Evolutionary conservation across 2,888 invertebrate species (phyloP).

Genomic region (Ametastegia equiseti): DNA sequence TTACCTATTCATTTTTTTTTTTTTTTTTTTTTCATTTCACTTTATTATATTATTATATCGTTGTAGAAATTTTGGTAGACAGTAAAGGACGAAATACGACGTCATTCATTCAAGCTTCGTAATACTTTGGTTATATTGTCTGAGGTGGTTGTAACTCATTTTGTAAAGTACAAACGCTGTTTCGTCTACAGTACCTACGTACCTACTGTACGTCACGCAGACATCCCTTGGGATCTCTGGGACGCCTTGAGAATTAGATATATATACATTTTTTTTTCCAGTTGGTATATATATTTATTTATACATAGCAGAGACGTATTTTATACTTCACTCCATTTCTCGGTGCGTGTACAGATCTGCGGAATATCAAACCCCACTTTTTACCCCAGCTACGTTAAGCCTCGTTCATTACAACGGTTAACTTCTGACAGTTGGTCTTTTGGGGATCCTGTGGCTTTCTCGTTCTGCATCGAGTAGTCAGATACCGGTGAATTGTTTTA

Average conservation of each 20-base stretch:
- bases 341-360: background rate
- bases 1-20: background rate
- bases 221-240: too few relatives aligned
- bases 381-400: too few relatives aligned
- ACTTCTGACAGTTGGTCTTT: conserved; percentile 5
- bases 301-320: background rate
- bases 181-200: too few relatives aligned
- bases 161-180: background rate
- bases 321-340: background rate
- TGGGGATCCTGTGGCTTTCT: background rate
- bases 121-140: conserved; percentile 4
- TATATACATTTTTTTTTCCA: too few relatives aligned
- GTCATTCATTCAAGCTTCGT: background rate
- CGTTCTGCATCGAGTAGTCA: background rate
- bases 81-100: background rate
- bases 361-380: background rate
- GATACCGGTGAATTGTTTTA: background rate
- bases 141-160: background rate
- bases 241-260: too few relatives aligned
- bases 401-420: background rate
- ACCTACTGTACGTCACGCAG: too few relatives aligned
- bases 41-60: background rate
- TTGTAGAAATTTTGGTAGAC: too few relatives aligned
- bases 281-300: too few relatives aligned
- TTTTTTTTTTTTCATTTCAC: background rate